Conservation (phyloP, 2,888 invertebrate species). For the Athetis lepigone region DNA sequence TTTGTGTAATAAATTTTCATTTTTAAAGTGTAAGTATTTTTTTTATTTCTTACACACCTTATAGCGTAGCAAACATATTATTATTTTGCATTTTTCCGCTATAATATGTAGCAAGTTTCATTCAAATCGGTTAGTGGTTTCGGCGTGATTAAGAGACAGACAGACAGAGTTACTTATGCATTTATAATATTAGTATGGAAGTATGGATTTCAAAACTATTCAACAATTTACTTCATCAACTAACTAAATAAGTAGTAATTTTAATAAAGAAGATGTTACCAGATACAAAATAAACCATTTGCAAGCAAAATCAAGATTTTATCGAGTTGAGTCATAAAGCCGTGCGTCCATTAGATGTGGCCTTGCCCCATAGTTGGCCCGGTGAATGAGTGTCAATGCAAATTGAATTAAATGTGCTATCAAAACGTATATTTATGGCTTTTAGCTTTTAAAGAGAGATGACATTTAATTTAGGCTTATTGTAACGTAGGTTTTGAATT, state of each 20-base stretch:
- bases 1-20: no score
- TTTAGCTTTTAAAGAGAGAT: slow-evolving; percentile 12
- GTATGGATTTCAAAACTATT: no score
- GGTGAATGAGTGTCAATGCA: slow-evolving; percentile 71
- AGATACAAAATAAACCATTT: slow-evolving; percentile 25
- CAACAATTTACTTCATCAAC: no score
- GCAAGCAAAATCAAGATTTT: slow-evolving; percentile 50
- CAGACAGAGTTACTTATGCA: no score
- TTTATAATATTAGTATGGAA: no score
- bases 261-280: slow-evolving; percentile 27
- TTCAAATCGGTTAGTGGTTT: no score
- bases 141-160: no score
- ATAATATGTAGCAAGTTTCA: no score
- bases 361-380: slow-evolving; percentile 67
- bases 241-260: not conserved
- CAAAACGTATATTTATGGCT: slow-evolving; percentile 15
- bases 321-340: slow-evolving; percentile 40
- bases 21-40: no score
- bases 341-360: slow-evolving; percentile 44
- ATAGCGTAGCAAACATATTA: no score
- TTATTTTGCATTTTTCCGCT: no score
- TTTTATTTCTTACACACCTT: no score
- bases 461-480: slow-evolving; percentile 4
- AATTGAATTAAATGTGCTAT: slow-evolving; percentile 61
- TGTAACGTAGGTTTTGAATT: not conserved